A percentile compares a stretch with the other conserved stretches of the same genome.
phyloP scores from a whole-genome alignment of 2,888 invertebrate species.

The Andrena trimmerana region DNA sequence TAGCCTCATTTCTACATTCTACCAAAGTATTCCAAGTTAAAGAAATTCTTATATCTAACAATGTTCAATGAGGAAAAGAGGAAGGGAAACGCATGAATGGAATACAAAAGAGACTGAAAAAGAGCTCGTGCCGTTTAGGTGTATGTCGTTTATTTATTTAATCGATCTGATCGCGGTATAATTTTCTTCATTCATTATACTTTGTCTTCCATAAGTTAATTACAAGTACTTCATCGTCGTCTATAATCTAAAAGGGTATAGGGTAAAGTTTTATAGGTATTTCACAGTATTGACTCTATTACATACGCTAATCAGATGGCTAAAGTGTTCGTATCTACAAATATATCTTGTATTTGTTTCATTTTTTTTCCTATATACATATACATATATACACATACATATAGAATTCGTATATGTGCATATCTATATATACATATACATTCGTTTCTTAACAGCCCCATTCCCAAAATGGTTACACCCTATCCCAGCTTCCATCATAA shows the following conservation, averaged over 20 bases:
- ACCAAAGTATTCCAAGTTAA: no score
- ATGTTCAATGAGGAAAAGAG: no score
- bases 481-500: neutral
- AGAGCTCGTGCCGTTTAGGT: conserved; percentile 13
- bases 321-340: conserved; percentile 83
- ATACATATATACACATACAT: conserved; percentile 61
- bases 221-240: conserved; percentile 78
- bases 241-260: conserved; percentile 77
- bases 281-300: conserved; percentile 84
- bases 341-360: conserved; percentile 76
- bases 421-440: conserved; percentile 64
- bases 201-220: conserved; percentile 80
- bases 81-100: neutral
- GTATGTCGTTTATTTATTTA: conserved; percentile 76
- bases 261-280: conserved; percentile 79
- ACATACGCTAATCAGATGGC: conserved; percentile 81
- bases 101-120: neutral
- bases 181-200: conserved; percentile 73
- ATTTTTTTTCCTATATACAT: conserved; percentile 49
- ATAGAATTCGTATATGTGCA: conserved; percentile 50
- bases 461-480: conserved; percentile 22
- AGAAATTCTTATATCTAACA: no score
- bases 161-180: conserved; percentile 77
- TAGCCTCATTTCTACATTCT: no score
- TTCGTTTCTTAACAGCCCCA: conserved; percentile 57